Evolutionary conservation across 2,888 invertebrate species (phyloP), one percentile per base, ranked within the genome.

Genomic region (Plemyria rubiginata): DNA sequence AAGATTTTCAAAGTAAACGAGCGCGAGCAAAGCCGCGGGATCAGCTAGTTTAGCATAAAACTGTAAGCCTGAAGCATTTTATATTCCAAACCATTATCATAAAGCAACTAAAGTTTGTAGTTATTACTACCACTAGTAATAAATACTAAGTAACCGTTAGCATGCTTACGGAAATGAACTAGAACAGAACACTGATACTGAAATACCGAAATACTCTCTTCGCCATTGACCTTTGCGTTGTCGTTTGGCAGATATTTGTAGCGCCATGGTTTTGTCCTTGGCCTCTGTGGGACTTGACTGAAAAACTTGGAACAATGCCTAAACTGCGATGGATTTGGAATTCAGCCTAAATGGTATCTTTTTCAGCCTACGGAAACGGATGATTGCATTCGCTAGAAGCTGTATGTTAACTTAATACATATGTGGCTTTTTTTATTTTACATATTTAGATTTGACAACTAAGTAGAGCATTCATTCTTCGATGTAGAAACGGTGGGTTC

Each of bases 231-330:
- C 59, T 63, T 59, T 55, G 43, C 32, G 50, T 15, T 32, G 29
- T 52, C 43, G 28, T 52, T 60, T 64, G 59, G 52, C 63, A 63
- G 60, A 60, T 60, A 46, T 43, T 54, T 54, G 54, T 29, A 54
- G 36, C n/a, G 40, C 60, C 60, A 56, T 56, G 53, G 45, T 52
- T 58, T n/a, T 46, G 57, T 40, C 64, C 60, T 60, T 65, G 60
- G 54, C 56, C 56, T 54, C 48, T 8, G 13, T 50, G 36, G 32
- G 5, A n/a, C 15, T 16, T 32, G 32, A 16, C 16, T 45, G n/a
- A 22, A 28, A 53, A 29, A 53, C 7, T 59, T 63, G 59, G 63
- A 59, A 40, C 48, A 48, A 46, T 46, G 60, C 64, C 64, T 57
- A 54, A 57, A 57, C 46, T 50, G 60, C 64, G 46, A 50, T 52